Evolutionary conservation across 2,113 vertebrate species (phyloP).

Genomic region (Alectura lathami): DNA sequence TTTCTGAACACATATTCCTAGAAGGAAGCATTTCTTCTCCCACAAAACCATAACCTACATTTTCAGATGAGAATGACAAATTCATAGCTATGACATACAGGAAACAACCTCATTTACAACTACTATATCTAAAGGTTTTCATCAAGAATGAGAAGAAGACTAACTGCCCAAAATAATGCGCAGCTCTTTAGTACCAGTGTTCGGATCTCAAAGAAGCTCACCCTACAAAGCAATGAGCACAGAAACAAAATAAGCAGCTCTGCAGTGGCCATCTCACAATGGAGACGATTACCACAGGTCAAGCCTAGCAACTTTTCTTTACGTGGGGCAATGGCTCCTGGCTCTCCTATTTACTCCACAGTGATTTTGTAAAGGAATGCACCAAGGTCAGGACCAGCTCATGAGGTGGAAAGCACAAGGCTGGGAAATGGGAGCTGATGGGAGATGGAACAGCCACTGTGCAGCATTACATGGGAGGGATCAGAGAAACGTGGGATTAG

Average conservation of each 20-base stretch:
- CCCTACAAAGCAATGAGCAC: background rate
- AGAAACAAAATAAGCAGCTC: background rate
- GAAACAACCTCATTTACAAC: background rate
- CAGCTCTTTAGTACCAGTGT: background rate
- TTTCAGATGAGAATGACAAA: background rate
- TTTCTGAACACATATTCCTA: background rate
- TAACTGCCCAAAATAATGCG: background rate
- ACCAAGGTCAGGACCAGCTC: background rate
- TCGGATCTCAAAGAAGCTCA: background rate
- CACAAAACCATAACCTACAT: background rate
- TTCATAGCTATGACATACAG: background rate
- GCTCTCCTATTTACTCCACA: background rate
- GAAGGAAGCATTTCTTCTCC: background rate
- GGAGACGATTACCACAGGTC: background rate
- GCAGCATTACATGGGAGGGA: background rate
- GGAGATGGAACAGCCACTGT: background rate
- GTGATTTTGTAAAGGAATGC: background rate
- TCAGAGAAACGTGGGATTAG: background rate
- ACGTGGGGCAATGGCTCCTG: background rate
- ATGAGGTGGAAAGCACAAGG: fast-evolving
- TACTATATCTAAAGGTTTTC: background rate
- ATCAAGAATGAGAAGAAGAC: background rate
- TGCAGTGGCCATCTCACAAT: background rate
- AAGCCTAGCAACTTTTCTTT: background rate
- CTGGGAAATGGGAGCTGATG: background rate